Evolutionary conservation across 2,888 invertebrate genomes (phyloP), one percentile per base, ranked within the genome.

Genomic region (Orthosia cruda): DNA sequence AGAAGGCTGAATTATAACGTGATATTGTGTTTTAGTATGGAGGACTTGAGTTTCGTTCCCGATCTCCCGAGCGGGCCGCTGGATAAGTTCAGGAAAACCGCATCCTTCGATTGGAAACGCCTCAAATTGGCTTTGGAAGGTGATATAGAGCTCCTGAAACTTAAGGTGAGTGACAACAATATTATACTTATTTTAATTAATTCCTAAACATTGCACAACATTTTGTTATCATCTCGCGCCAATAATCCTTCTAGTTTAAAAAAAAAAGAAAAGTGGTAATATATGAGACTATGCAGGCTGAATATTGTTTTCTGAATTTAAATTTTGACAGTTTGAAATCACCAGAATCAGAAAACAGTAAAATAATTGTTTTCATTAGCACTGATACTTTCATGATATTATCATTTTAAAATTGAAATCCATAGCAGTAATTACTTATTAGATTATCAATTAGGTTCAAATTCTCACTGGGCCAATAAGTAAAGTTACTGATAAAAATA

Each of bases 31-130:
- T 93, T 88, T 88, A 93, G 89, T 74, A 96, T 96, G 95, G 95
- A 94, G 82, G 97, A 97, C 87, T 96, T 97, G 84, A 97, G 97
- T 91, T 97, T 98, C 86, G 96, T 98, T 87, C 97, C 97, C 64
- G 97, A 98, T 92, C 94, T 98, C 77, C 98, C 98, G 23, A 97
- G 96, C 63, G 98, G 98, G 75, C 98, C 99, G 12, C 95, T 99
- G 84, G 98, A 98, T 91, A 94, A 90, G 1, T 99, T 98, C 93
- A 97, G 99, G 85, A 98, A 97, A 85, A 97, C 97, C 83, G 98
- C 99, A 1, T 97, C 98, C 20, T 99, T 99, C 90, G 97, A 99
- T 92, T 99, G 99, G 99, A 99, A 98, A 94, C 97, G 97, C 80
- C 97, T 99, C 93, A 98, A 98, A 91, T 91, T 98, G 59, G 97